These are phyloP conservation scores for Marmota monax DNA, from an alignment of 2,113 vertebrate species.

Conservation along the genomic window DNA sequence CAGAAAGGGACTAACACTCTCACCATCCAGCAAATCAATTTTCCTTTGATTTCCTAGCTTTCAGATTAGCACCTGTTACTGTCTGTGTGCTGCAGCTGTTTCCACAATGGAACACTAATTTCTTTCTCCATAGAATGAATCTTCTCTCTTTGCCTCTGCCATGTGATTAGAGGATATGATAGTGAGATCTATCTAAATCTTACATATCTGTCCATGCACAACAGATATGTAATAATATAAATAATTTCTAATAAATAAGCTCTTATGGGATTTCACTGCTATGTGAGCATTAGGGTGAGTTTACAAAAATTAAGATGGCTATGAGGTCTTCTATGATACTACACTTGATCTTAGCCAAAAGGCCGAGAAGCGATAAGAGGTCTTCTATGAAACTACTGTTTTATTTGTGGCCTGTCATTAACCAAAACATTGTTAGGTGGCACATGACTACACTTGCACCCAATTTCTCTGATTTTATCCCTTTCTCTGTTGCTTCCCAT, in stretches of 20 bases:
- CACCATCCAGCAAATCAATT: neutral
- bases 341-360: too few relatives aligned
- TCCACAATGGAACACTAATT: neutral
- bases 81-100: accelerated
- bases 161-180: neutral
- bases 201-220: neutral
- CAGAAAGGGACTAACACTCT: neutral
- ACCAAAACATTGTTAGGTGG: neutral
- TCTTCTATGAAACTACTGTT: neutral
- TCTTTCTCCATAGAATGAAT: neutral
- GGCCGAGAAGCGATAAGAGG: too few relatives aligned
- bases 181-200: neutral
- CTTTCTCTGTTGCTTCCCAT: neutral
- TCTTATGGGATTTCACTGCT: neutral
- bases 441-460: neutral
- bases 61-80: neutral
- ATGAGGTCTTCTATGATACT: neutral
- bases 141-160: neutral
- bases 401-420: neutral
- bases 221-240: neutral
- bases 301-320: neutral
- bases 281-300: neutral
- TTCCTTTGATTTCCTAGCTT: neutral
- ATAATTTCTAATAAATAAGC: neutral
- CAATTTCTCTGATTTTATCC: neutral